Conservation (phyloP, 2,113 vertebrate species). For the Ornithorhynchus anatinus region DNA sequence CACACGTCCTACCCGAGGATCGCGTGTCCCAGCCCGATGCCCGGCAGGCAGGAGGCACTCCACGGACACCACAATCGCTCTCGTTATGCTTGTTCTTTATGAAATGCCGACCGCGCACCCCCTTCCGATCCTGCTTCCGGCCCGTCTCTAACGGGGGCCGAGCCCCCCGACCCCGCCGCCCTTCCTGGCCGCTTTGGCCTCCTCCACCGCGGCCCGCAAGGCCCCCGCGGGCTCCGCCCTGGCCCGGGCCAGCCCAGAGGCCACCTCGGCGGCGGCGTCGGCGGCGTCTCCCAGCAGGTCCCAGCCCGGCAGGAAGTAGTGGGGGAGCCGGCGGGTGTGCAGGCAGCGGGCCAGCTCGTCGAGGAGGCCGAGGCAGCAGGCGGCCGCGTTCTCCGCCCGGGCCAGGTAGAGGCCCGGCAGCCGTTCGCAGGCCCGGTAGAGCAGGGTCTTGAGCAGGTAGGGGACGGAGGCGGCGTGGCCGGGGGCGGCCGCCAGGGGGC, state of each 20-base stretch:
- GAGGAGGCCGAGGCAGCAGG: slow-evolving; percentile 82
- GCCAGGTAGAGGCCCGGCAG: slow-evolving; percentile 78
- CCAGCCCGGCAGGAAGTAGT: slow-evolving; percentile 83
- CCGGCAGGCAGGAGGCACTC: too few relatives aligned
- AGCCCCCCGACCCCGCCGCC: slow-evolving; percentile 43
- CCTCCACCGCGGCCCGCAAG: slow-evolving; percentile 79
- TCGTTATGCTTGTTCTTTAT: too few relatives aligned
- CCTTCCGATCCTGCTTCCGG: too few relatives aligned
- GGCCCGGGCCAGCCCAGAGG: slow-evolving; percentile 75
- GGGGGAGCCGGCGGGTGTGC: slow-evolving; percentile 79
- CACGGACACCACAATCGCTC: too few relatives aligned
- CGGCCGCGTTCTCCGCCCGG: slow-evolving; percentile 65
- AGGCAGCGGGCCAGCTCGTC: slow-evolving; percentile 83
- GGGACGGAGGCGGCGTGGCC: too few relatives aligned
- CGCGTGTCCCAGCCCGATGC: too few relatives aligned
- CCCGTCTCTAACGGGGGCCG: slow-evolving; percentile 27
- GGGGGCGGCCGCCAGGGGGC: too few relatives aligned
- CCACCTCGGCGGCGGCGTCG: slow-evolving; percentile 70
- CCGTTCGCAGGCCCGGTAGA: slow-evolving; percentile 87
- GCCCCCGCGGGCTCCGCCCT: slow-evolving; percentile 80
- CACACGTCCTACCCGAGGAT: too few relatives aligned
- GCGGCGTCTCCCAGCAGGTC: slow-evolving; percentile 79
- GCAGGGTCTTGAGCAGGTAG: slow-evolving; percentile 82
- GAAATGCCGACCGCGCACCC: background rate
- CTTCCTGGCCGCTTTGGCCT: slow-evolving; percentile 76